Conservation (phyloP, 2,888 invertebrate genomes). For the Cheilosia vulpina region DNA sequence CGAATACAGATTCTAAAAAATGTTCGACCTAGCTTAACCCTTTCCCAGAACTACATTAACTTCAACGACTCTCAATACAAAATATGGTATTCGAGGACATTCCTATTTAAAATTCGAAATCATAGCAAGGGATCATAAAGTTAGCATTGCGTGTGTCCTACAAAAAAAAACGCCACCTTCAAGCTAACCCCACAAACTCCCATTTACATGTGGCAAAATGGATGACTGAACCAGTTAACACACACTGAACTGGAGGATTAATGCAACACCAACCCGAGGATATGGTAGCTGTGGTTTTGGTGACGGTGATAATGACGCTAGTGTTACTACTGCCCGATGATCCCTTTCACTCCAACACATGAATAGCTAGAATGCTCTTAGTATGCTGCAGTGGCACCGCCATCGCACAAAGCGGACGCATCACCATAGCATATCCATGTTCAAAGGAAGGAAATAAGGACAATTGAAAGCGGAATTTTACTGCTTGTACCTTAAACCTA, state of each 20-base stretch:
- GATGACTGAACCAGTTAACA: conserved; percentile 64
- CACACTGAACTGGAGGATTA: conserved; percentile 55
- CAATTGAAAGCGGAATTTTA: conserved; percentile 66
- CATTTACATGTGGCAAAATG: conserved; percentile 51
- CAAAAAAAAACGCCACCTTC: conserved; percentile 24
- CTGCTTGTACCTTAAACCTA: conserved; percentile 30
- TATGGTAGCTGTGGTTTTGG: conserved; percentile 32
- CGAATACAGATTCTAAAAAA: no score
- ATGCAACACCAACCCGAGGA: conserved; percentile 10
- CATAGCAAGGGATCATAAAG: not conserved
- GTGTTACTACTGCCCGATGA: conserved; percentile 51
- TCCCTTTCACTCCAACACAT: conserved; percentile 57
- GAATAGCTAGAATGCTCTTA: conserved; percentile 21
- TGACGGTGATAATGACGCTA: conserved; percentile 55
- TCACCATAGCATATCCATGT: conserved; percentile 28
- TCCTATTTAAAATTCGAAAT: not conserved
- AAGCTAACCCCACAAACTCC: conserved; percentile 28
- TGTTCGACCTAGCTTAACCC: no score
- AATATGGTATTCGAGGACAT: not conserved
- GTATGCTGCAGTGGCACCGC: not conserved
- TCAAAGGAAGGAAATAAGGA: conserved; percentile 65
- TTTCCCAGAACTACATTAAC: no score
- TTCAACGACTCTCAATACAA: no score
- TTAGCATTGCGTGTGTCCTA: conserved; percentile 2
- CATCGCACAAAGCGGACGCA: not conserved